Conservation (phyloP, 2,888 invertebrate genomes). For the Amphimallon solstitiale region DNA sequence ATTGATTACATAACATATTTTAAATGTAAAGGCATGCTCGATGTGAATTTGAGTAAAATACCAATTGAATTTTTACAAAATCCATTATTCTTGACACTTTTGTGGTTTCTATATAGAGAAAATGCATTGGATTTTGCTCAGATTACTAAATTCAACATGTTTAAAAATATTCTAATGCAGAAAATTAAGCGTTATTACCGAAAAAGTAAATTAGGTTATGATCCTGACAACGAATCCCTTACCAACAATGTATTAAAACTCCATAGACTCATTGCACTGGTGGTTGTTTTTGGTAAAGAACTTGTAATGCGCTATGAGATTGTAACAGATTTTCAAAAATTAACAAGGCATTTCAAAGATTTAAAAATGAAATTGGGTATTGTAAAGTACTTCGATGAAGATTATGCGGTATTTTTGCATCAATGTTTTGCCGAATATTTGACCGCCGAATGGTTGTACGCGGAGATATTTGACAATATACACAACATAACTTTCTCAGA, state of each 20-base stretch:
- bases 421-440: slow-evolving; percentile 7
- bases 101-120: background rate
- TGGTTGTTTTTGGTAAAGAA: slow-evolving; percentile 3
- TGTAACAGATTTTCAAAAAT: background rate
- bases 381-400: background rate
- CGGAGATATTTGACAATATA: too few relatives aligned
- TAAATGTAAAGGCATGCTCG: background rate
- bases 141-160: background rate
- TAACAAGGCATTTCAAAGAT: background rate
- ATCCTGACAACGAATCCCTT: background rate
- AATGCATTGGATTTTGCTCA: background rate
- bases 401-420: slow-evolving; percentile 16
- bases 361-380: background rate
- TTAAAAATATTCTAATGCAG: background rate
- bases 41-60: too few relatives aligned
- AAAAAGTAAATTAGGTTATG: background rate
- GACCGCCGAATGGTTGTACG: slow-evolving; percentile 4
- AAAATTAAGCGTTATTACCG: background rate
- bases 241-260: background rate
- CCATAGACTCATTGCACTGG: background rate
- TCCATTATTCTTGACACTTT: background rate
- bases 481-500: too few relatives aligned
- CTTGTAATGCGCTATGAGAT: background rate
- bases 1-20: background rate
- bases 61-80: background rate